These are phyloP conservation scores for Toxotes lorentzi DNA, from an alignment of 2,797 vertebrate genomes.

Conservation along the genomic window DNA sequence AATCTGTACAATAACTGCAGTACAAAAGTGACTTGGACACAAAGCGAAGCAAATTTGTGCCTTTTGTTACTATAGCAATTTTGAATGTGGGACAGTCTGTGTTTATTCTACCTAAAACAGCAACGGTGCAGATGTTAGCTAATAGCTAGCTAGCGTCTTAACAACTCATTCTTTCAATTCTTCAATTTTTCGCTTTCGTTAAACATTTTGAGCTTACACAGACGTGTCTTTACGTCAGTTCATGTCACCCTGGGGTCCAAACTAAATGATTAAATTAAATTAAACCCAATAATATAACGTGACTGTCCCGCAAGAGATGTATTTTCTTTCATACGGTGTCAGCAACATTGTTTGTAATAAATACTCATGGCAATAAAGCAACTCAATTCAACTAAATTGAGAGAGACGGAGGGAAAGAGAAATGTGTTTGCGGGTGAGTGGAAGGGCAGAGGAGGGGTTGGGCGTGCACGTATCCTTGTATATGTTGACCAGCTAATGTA, in stretches of 20 bases:
- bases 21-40: too few species aligned
- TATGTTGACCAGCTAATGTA: constrained; percentile 42
- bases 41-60: too few species aligned
- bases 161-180: too few species aligned
- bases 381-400: constrained; percentile 14
- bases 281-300: not conserved
- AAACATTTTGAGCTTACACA: not conserved
- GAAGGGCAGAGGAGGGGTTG: not conserved
- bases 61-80: too few species aligned
- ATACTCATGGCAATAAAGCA: constrained; percentile 7
- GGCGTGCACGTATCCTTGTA: not conserved
- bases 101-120: too few species aligned
- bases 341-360: not conserved
- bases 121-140: too few species aligned
- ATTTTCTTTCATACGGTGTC: constrained; percentile 14
- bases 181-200: not conserved
- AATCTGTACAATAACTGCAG: not conserved
- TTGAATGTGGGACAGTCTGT: too few species aligned
- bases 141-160: too few species aligned
- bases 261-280: not conserved
- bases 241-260: not conserved
- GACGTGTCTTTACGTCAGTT: not conserved
- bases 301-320: not conserved
- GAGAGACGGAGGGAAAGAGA: constrained; percentile 13
- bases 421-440: constrained; percentile 19